Evolutionary conservation across 2,113 vertebrate species (phyloP).

Genomic region (Coturnix japonica): DNA sequence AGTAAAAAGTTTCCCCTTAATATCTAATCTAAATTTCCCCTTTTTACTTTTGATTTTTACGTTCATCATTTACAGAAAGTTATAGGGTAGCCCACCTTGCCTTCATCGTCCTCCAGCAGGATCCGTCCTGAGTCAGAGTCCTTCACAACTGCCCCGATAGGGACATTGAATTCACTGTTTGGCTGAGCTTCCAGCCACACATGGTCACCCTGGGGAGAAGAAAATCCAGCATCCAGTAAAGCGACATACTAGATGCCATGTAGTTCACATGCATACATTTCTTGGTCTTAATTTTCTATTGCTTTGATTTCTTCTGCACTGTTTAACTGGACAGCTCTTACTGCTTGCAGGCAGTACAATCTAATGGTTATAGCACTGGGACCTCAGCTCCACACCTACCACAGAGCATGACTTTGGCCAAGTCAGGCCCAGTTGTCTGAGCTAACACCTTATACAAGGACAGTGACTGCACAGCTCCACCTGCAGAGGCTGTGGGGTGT

Average conservation of each 20-base stretch:
- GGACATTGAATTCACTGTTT: conserved; percentile 73
- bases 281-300: neutral
- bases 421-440: neutral
- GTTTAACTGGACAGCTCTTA: neutral
- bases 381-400: neutral
- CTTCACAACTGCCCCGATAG: conserved; percentile 88
- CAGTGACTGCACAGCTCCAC: neutral
- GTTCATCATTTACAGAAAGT: neutral
- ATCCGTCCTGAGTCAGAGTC: conserved; percentile 84
- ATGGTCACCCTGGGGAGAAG: conserved; percentile 87
- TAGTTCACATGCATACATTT: neutral
- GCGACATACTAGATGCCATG: neutral
- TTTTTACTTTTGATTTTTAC: neutral
- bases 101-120: conserved; percentile 91
- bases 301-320: neutral
- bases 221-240: neutral
- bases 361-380: neutral
- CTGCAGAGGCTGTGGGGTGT: neutral
- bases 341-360: neutral
- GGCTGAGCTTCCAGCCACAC: conserved; percentile 87
- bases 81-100: conserved; percentile 84
- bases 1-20: neutral
- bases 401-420: neutral
- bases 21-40: neutral
- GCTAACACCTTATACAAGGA: neutral